Evolutionary conservation across 2,797 vertebrate genomes (phyloP).

Genomic region (Chiropotes sagulatus): DNA sequence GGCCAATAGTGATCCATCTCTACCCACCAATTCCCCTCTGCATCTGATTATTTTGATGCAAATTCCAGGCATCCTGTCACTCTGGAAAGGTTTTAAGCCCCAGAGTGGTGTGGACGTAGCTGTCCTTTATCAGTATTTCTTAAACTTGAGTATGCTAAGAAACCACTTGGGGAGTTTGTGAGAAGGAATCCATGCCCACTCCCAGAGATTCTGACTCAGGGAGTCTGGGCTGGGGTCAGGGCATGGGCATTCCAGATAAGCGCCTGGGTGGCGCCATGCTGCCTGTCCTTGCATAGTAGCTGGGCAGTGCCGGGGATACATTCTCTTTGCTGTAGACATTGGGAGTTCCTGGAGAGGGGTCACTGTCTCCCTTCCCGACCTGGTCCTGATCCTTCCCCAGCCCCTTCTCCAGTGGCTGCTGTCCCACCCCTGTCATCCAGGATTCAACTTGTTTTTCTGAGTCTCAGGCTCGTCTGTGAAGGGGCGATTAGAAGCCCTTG

Average conservation of each 20-base stretch:
- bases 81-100: background rate
- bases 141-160: background rate
- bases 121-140: background rate
- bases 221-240: background rate
- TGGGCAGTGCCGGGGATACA: background rate
- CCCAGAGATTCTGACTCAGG: background rate
- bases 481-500: background rate
- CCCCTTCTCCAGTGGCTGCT: background rate
- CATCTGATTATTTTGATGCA: background rate
- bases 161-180: background rate
- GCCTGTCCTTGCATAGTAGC: too few species aligned
- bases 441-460: background rate
- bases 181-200: background rate
- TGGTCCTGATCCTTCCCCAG: background rate
- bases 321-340: background rate
- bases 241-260: rapidly evolving
- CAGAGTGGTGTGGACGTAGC: background rate
- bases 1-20: background rate
- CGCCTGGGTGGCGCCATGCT: background rate
- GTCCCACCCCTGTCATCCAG: too few species aligned
- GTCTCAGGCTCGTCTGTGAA: background rate
- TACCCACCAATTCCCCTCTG: background rate
- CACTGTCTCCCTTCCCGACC: background rate
- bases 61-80: background rate
- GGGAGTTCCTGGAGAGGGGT: background rate